Base-by-base conservation (phyloP, 1,140 invertebrate species). In the Drosophila nigrodunni region DNA sequence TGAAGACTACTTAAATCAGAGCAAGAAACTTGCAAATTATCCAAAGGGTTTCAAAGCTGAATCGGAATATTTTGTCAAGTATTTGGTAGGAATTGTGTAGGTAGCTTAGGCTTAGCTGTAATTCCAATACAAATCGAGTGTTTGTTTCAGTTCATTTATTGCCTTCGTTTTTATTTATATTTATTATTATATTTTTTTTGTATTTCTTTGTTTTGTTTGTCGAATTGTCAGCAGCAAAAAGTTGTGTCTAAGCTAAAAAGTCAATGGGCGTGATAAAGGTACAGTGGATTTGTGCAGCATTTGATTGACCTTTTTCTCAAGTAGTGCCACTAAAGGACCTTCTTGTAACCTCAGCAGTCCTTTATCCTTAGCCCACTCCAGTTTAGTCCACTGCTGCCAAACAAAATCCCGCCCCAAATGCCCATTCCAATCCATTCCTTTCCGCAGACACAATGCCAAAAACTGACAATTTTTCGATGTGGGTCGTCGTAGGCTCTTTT, bases 401-500 rank as follows among this genome's bases (percentile, higher is more conserved):
- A 15, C 3, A 30, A 30, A 30, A 30, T 5, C 4, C 25, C 25
- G 25, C 25, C 25, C 25, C 18, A 21, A 21, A 21, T 21, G 18
- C 18, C 1, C 25, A 30, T 30, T 30, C 25, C 25, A 30, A 30
- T 30, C 25, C 25, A 30, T 30, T 30, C 25, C 25, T 21, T 21
- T 21, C 18, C 18, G 1, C 18, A 30, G 11, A 18, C 7, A 59
- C 35, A 54, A 69, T 61, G 58, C 37, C 18, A 67, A 64, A 70
- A 70, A 58, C 69, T 86, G 82, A 82, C 82, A 88, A 30, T 30
- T 62, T 85, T 87, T 81, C 76, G 82, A 88, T 88, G 69, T 82
- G 83, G 83, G 83, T 87, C 69, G 52, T 39, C 55, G 46, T 18
- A 21, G 18, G 18, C 18, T 2, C 35, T 7, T 35, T 21, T 46